phyloP scores from a whole-genome alignment of 2,113 vertebrate genomes.

The Nanorana parkeri region DNA sequence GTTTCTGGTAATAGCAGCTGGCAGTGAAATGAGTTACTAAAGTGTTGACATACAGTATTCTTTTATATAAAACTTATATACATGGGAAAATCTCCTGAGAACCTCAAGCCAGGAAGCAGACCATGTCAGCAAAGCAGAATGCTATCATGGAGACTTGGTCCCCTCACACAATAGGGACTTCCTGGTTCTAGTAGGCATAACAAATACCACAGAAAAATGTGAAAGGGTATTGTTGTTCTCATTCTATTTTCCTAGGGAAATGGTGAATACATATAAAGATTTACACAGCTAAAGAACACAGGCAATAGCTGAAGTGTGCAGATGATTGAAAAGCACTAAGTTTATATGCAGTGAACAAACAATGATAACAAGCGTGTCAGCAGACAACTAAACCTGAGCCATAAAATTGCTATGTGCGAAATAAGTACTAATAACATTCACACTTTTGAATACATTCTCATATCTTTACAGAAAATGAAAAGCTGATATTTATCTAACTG shows the following conservation, averaged over 20 bases:
- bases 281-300: constrained; percentile 72
- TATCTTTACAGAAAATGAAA: too few relatives aligned
- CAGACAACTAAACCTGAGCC: too few relatives aligned
- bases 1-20: constrained; percentile 36
- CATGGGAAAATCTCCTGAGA: constrained; percentile 79
- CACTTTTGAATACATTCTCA: too few relatives aligned
- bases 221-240: constrained; percentile 67
- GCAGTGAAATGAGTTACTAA: constrained; percentile 48
- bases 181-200: constrained; percentile 81
- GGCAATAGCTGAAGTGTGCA: constrained; percentile 49
- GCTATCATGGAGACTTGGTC: constrained; percentile 68
- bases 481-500: too few relatives aligned
- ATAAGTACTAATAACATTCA: too few relatives aligned
- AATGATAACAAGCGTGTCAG: constrained; percentile 47
- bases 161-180: constrained; percentile 87
- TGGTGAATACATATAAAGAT: constrained; percentile 73
- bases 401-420: too few relatives aligned
- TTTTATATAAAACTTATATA: constrained; percentile 51
- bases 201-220: constrained; percentile 73
- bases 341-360: constrained; percentile 40
- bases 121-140: constrained; percentile 79
- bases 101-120: constrained; percentile 83
- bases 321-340: not conserved
- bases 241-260: constrained; percentile 70
- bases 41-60: constrained; percentile 49